Base-by-base conservation (phyloP, 2,888 invertebrate genomes). In the Tolmerus cingulatus region DNA sequence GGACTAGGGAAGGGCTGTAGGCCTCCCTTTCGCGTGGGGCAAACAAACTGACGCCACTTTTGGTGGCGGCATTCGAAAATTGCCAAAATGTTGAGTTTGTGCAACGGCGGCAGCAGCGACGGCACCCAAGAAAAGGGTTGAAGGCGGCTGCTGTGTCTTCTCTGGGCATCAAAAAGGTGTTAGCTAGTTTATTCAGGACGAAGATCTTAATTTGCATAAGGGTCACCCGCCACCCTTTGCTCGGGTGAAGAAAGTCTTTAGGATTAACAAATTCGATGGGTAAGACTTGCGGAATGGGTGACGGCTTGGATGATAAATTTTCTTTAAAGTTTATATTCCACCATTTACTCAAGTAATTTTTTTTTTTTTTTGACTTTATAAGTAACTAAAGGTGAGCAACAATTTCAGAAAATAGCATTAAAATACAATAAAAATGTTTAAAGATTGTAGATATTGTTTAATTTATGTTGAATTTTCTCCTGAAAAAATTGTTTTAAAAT, bases 31-130 rank as follows among this genome's bases (percentile, higher is more conserved):
- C 19, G n/a, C 19, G 66, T 14, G 66, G 23, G 1, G 66, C 19
- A 74, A 74, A 74, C 85, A 85, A 74, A 74, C 85, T 85, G 85
- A 85, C 40, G 85, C 74, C 85, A 85, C 85, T 85, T 85, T 85
- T 74, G 23, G 23, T 74, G 85, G 9, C 74, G 46, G n/a, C 37
- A 66, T 66, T 66, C 85, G 46, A 85, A 74, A 43, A 85, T 19
- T 74, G 74, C 85, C 74, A 74, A 85, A 74, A 66, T 66, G 66
- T 66, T 66, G 66, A 66, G 66, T 66, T 66, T 66, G 66, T 66
- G 66, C 66, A 66, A 23, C 66, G 55, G n/a, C 19, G 55, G 55
- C 8, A 3, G n/a, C n/a, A 9, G 14, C 14, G 19, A 55, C 55
- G 9, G 19, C 27, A 74, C 43, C 74, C 46, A 43, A 43, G 85